A percentile compares a stretch with the other conserved stretches of the same genome.
Evolutionary conservation across 2,888 invertebrate genomes (phyloP).

Genomic region (Creontiades dilutus): DNA sequence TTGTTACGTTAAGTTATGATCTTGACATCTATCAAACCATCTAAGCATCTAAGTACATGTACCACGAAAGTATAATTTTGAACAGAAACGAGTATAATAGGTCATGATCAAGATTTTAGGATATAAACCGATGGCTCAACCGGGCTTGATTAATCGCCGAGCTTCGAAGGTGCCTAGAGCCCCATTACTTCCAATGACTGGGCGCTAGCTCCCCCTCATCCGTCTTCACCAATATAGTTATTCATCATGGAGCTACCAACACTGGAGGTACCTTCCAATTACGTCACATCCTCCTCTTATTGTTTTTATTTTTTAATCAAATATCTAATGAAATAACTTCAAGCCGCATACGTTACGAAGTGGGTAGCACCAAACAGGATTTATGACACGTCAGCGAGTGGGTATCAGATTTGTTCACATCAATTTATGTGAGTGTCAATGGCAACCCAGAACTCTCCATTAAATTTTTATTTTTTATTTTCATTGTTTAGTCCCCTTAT

Average conservation of each 20-base stretch:
- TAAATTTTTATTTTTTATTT: too few species aligned
- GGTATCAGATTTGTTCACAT: too few species aligned
- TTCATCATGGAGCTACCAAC: not conserved
- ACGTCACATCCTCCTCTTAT: not conserved
- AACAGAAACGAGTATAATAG: not conserved
- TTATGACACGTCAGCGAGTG: too few species aligned
- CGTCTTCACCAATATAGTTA: constrained; percentile 7
- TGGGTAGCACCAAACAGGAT: too few species aligned
- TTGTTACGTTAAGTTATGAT: too few species aligned
- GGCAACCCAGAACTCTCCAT: too few species aligned
- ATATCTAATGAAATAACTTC: not conserved
- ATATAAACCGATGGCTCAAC: not conserved
- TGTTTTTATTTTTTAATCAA: not conserved
- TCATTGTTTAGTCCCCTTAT: too few species aligned
- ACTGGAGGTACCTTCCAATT: not conserved
- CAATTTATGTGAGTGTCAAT: too few species aligned
- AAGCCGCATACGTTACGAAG: not conserved
- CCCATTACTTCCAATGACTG: constrained; percentile 4
- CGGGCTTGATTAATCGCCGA: not conserved
- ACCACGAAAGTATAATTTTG: too few species aligned
- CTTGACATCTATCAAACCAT: too few species aligned
- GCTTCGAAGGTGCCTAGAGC: not conserved
- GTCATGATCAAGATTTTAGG: not conserved
- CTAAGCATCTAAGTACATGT: too few species aligned
- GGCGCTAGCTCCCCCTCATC: not conserved